These are phyloP conservation scores for Acanthopagrus latus DNA, from an alignment of 2,797 vertebrate species.

Conservation along the genomic window DNA sequence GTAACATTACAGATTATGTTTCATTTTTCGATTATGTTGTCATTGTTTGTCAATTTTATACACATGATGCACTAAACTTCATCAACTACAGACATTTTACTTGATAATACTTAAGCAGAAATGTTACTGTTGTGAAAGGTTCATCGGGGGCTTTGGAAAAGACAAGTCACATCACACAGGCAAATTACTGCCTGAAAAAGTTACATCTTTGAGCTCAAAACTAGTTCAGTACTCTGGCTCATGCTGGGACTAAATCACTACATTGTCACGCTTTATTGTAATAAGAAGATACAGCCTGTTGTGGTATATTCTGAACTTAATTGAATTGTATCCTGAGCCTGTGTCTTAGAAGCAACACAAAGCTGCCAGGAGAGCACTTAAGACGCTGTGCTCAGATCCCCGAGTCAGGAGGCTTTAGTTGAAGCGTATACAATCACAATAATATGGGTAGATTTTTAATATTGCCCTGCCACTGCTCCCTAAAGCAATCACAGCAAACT, in stretches of 20 bases:
- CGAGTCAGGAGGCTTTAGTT: slow-evolving; percentile 76
- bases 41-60: background rate
- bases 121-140: background rate
- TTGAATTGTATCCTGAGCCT: slow-evolving; percentile 79
- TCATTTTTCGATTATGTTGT: background rate
- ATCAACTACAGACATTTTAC: background rate
- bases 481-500: slow-evolving; percentile 83
- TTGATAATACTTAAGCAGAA: background rate
- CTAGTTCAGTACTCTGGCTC: slow-evolving; percentile 3
- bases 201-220: slow-evolving; percentile 11
- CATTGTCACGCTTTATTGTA: slow-evolving; percentile 62
- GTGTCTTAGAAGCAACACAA: slow-evolving; percentile 78
- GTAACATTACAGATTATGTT: background rate
- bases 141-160: background rate
- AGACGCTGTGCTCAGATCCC: slow-evolving; percentile 66
- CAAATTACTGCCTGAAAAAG: slow-evolving; percentile 4
- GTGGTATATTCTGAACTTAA: slow-evolving; percentile 69
- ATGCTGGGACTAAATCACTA: slow-evolving; percentile 41
- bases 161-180: background rate
- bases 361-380: slow-evolving; percentile 86
- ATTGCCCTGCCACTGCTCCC: slow-evolving; percentile 83
- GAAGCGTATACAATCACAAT: slow-evolving; percentile 77
- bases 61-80: background rate
- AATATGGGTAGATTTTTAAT: slow-evolving; percentile 84
- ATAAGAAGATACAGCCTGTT: slow-evolving; percentile 67